These are phyloP conservation scores for Bicyclus anynana DNA, from an alignment of 1,140 invertebrate genomes.

Conservation along the genomic window DNA sequence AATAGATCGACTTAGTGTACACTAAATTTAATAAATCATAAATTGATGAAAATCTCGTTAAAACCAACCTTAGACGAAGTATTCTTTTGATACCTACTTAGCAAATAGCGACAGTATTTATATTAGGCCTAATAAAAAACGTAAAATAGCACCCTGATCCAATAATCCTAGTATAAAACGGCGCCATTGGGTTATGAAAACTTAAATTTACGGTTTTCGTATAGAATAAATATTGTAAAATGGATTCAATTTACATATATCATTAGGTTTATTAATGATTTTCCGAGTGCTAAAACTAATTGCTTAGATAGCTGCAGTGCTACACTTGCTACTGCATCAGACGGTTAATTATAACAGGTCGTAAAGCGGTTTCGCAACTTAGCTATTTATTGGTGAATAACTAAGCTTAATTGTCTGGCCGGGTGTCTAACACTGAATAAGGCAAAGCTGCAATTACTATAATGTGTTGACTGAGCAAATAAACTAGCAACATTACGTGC, in stretches of 20 bases:
- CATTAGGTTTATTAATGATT: slow-evolving; percentile 27
- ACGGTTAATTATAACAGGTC: slow-evolving; percentile 57
- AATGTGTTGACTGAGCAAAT: background rate
- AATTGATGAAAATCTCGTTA: too few relatives aligned
- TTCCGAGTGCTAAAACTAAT: slow-evolving; percentile 28
- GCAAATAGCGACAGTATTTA: too few relatives aligned
- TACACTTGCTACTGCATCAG: slow-evolving; percentile 51
- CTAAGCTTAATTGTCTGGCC: slow-evolving; percentile 48
- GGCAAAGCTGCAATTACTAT: background rate
- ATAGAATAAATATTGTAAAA: slow-evolving; percentile 11
- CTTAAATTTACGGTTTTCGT: background rate
- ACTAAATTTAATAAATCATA: too few relatives aligned
- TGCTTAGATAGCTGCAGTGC: slow-evolving; percentile 25
- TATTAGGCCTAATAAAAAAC: too few relatives aligned
- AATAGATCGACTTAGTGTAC: too few relatives aligned
- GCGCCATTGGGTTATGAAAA: background rate
- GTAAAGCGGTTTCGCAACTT: slow-evolving; percentile 44
- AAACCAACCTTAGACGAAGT: too few relatives aligned
- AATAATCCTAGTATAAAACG: background rate
- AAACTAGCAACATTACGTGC: background rate
- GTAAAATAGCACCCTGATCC: too few relatives aligned
- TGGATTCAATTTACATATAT: slow-evolving; percentile 19
- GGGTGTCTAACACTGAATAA: background rate
- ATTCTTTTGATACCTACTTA: too few relatives aligned
- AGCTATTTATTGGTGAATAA: slow-evolving; percentile 61